These are phyloP conservation scores for Lathronympha strigana DNA, from an alignment of 2,888 invertebrate species.

Conservation along the genomic window DNA sequence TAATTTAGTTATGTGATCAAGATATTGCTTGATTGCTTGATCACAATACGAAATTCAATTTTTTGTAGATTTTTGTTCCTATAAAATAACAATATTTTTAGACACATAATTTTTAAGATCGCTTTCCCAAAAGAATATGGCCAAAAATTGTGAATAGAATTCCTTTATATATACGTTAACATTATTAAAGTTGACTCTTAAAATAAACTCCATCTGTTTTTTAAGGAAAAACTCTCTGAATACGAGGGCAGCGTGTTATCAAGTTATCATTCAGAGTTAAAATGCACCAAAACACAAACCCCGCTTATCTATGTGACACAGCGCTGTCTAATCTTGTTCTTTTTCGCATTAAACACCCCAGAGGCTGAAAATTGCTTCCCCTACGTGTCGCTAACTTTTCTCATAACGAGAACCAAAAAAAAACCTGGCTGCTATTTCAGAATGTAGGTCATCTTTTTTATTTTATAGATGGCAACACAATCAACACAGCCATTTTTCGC, in stretches of 20 bases:
- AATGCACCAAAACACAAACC: background rate
- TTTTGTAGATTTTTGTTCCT: too few species aligned
- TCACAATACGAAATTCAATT: too few species aligned
- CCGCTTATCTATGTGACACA: conserved; percentile 12
- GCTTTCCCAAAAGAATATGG: too few species aligned
- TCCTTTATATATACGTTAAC: too few species aligned
- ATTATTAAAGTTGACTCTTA: too few species aligned
- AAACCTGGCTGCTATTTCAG: conserved; percentile 18
- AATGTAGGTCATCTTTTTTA: conserved; percentile 18
- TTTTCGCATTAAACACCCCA: conserved; percentile 26
- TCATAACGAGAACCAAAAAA: conserved; percentile 31
- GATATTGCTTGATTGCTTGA: too few species aligned
- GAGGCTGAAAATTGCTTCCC: conserved; percentile 13
- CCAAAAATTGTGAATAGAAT: too few species aligned
- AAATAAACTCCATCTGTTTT: background rate
- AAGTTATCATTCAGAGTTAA: background rate
- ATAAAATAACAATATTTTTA: too few species aligned
- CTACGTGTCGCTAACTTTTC: conserved; percentile 31
- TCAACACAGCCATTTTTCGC: conserved; percentile 13
- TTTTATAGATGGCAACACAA: conserved; percentile 12
- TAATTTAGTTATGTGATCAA: too few species aligned
- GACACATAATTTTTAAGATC: too few species aligned
- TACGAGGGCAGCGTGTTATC: background rate
- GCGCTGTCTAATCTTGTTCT: conserved; percentile 22
- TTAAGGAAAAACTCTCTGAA: background rate